Percentiles rank a stretch among this genome's conserved stretches.
Conservation (phyloP, 2,888 invertebrate genomes). For the Ypsolopha sequella region DNA sequence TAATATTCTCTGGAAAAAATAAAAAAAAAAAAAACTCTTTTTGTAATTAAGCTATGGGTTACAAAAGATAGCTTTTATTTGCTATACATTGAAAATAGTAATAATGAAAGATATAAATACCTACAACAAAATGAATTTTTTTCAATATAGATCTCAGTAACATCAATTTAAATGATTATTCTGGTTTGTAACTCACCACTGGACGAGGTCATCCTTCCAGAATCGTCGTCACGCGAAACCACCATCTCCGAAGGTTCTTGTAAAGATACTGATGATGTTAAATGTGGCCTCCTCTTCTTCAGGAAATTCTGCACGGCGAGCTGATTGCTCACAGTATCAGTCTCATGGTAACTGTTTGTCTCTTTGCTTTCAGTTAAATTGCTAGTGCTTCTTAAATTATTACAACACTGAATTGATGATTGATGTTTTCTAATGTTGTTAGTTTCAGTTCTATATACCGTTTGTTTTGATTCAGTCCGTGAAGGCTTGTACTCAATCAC, state of each 20-base stretch:
- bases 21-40: too few species aligned
- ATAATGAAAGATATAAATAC: too few species aligned
- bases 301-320: conserved; percentile 27
- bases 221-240: neutral
- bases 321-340: neutral
- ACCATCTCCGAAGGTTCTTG: neutral
- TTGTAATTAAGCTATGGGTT: too few species aligned
- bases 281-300: conserved; percentile 25
- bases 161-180: too few species aligned
- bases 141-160: too few species aligned
- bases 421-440: neutral
- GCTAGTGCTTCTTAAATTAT: too few species aligned
- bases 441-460: neutral
- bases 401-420: neutral
- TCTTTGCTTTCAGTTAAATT: neutral
- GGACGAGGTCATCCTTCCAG: conserved; percentile 1
- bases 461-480: neutral
- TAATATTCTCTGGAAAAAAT: too few species aligned
- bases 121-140: too few species aligned
- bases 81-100: too few species aligned
- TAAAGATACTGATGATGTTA: neutral
- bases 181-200: conserved; percentile 2
- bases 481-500: neutral
- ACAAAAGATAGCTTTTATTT: too few species aligned
- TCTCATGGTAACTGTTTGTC: neutral